Conservation (phyloP, 2,888 invertebrate species). For the Hypercompe scribonia region DNA sequence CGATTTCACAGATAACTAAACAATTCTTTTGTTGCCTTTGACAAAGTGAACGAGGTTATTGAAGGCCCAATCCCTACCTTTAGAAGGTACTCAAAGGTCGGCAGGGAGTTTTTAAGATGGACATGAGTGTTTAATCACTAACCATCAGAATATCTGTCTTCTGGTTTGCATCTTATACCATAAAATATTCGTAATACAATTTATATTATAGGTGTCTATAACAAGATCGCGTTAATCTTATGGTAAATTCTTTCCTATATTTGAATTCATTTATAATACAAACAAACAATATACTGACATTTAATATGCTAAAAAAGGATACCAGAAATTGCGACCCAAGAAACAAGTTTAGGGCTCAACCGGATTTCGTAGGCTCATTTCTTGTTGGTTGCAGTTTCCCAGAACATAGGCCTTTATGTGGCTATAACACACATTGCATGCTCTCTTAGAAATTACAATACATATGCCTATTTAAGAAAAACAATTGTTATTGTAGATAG, state of each 20-base stretch:
- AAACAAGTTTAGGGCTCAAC: slow-evolving; percentile 1
- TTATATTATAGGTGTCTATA: too few relatives aligned
- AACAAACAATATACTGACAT: background rate
- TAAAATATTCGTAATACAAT: too few relatives aligned
- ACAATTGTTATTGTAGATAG: background rate
- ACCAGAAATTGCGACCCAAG: background rate
- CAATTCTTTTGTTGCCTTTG: too few relatives aligned
- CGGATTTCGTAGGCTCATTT: background rate
- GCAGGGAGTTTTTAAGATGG: too few relatives aligned
- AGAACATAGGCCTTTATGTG: background rate
- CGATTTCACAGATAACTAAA: too few relatives aligned
- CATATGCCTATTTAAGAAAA: background rate
- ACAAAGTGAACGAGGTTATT: too few relatives aligned
- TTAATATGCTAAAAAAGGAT: background rate
- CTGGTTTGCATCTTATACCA: too few relatives aligned
- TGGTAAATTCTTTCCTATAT: too few relatives aligned
- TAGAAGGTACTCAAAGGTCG: too few relatives aligned
- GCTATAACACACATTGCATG: background rate
- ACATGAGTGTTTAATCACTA: too few relatives aligned
- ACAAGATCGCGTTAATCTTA: background rate
- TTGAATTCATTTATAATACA: background rate
- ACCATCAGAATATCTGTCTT: too few relatives aligned
- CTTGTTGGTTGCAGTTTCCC: background rate
- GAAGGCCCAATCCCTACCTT: too few relatives aligned
- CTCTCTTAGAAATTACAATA: background rate